These are phyloP conservation scores for Gila robusta DNA, from an alignment of 2,797 vertebrate genomes.

Conservation along the genomic window DNA sequence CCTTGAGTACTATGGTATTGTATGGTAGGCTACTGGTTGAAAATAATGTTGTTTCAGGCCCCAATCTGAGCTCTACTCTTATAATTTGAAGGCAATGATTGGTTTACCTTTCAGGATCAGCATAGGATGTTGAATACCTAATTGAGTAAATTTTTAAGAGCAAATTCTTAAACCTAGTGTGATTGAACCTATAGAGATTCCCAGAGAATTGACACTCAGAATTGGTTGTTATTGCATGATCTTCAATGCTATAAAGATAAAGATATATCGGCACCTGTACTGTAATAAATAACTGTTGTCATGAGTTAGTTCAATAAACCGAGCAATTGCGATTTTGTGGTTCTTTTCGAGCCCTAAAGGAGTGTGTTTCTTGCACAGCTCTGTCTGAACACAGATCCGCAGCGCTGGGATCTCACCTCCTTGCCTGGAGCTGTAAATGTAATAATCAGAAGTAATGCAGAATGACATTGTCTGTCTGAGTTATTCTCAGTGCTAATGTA, in stretches of 20 bases:
- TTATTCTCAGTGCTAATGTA: slow-evolving; percentile 7
- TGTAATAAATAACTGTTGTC: slow-evolving; percentile 7
- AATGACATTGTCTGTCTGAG: slow-evolving; percentile 26
- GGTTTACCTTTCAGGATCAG: neutral
- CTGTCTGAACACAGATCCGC: neutral
- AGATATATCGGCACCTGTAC: neutral
- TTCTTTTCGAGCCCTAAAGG: neutral
- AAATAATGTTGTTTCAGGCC: neutral
- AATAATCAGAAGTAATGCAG: slow-evolving; percentile 23
- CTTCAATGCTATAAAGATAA: neutral
- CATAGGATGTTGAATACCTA: neutral
- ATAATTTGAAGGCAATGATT: neutral
- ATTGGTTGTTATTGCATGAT: neutral
- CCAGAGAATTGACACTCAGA: neutral
- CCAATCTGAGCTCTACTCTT: neutral
- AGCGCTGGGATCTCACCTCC: neutral
- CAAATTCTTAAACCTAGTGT: neutral
- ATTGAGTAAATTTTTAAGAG: neutral
- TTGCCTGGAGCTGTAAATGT: slow-evolving; percentile 20
- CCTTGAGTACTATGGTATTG: no score
- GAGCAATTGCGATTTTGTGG: neutral
- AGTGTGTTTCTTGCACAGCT: neutral
- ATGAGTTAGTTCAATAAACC: slow-evolving; percentile 4
- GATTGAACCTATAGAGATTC: neutral
- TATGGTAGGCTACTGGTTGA: neutral